A percentile compares a stretch with the other conserved stretches of the same genome.
phyloP scores from a whole-genome alignment of 2,888 invertebrate species.

The Biston betularia region DNA sequence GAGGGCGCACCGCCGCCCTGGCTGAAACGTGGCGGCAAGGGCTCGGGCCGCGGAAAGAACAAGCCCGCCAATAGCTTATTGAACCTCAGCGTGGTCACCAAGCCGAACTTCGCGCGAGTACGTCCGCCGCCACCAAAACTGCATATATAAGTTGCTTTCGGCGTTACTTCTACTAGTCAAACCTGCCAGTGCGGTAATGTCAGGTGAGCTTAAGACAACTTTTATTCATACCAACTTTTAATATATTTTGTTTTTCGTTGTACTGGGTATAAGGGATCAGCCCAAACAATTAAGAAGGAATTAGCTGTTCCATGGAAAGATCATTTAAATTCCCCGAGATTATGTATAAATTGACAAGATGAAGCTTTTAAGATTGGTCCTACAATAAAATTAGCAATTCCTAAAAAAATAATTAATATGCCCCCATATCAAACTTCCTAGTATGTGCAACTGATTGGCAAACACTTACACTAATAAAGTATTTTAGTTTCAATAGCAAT shows the following conservation, averaged over 20 bases:
- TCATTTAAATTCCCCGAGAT: too few species aligned
- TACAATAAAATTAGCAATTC: too few species aligned
- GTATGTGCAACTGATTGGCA: too few species aligned
- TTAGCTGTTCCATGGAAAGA: too few species aligned
- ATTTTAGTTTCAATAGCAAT: too few species aligned
- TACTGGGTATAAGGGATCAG: neutral
- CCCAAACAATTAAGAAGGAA: too few species aligned
- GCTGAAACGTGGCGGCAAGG: conserved; percentile 66
- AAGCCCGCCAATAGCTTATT: conserved; percentile 56
- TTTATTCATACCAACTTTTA: neutral
- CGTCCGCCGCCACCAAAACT: conserved; percentile 80
- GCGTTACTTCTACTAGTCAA: conserved; percentile 80
- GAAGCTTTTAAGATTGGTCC: too few species aligned
- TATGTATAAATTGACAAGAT: too few species aligned
- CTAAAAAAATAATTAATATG: too few species aligned
- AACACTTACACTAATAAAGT: too few species aligned
- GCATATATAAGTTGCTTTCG: conserved; percentile 61
- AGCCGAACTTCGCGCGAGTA: conserved; percentile 64
- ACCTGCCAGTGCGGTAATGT: conserved; percentile 73
- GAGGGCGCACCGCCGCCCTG: conserved; percentile 76
- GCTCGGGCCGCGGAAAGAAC: conserved; percentile 42
- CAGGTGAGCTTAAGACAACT: conserved; percentile 60
- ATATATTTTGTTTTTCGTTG: neutral
- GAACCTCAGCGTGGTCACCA: conserved; percentile 64
- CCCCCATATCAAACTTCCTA: too few species aligned